A percentile compares a stretch with the other conserved stretches of the same genome.
Conservation (phyloP, 2,888 invertebrate species). For the Polydesmus complanatus region DNA sequence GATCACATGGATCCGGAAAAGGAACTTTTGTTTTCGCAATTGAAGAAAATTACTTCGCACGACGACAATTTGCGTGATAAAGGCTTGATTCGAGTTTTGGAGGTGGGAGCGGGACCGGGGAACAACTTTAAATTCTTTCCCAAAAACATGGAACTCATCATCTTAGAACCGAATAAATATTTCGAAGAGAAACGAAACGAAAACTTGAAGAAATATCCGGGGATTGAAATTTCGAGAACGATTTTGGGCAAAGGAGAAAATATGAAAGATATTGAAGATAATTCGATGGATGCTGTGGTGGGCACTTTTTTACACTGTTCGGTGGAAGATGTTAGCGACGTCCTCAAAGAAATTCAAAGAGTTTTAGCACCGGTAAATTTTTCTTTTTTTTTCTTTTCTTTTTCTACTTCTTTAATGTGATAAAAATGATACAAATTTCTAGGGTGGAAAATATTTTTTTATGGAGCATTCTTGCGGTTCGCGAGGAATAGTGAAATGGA, state of each 20-base stretch:
- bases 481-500: neutral
- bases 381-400: neutral
- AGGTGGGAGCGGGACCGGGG: constrained; percentile 16
- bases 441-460: constrained; percentile 13
- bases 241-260: constrained; percentile 11
- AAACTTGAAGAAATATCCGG: neutral
- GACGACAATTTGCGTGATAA: neutral
- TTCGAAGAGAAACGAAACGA: constrained; percentile 8
- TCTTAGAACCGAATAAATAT: constrained; percentile 14
- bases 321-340: constrained; percentile 5
- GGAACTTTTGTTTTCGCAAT: neutral
- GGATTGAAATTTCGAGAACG: constrained; percentile 9
- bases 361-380: constrained; percentile 15
- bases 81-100: constrained; percentile 4
- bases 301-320: constrained; percentile 11
- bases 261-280: constrained; percentile 6
- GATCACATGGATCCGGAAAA: neutral
- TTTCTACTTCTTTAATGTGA: neutral
- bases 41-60: neutral
- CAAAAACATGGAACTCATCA: constrained; percentile 8
- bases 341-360: constrained; percentile 12
- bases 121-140: constrained; percentile 15
- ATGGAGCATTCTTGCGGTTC: constrained; percentile 2
- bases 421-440: neutral
- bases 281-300: constrained; percentile 16